Conservation (phyloP, 1,140 invertebrate genomes). For the Diplogasteroides magnus region DNA sequence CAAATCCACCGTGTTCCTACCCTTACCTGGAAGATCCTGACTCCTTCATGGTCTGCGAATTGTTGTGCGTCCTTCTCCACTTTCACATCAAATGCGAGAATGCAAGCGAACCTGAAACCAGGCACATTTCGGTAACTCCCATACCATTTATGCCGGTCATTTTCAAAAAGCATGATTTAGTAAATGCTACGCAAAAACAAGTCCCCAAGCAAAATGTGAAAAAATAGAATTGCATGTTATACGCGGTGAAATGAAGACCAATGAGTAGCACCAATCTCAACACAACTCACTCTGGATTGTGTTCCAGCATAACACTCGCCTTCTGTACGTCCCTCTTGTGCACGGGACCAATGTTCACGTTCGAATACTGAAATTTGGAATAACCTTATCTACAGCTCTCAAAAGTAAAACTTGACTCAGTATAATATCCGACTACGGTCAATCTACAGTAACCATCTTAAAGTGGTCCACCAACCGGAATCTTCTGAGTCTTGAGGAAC, state of each 20-base stretch:
- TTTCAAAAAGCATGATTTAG: no score
- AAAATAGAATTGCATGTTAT: no score
- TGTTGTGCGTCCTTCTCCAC: slow-evolving; percentile 95
- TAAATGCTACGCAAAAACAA: no score
- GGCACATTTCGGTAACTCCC: neutral
- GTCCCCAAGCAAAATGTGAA: neutral
- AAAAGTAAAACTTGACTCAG: neutral
- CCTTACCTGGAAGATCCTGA: slow-evolving; percentile 75
- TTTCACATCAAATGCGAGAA: slow-evolving; percentile 98
- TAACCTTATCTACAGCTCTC: no score
- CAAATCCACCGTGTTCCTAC: no score
- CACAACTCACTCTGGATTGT: slow-evolving; percentile 83
- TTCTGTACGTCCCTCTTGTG: slow-evolving; percentile 99
- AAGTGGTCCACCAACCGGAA: slow-evolving; percentile 67
- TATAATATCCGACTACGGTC: neutral
- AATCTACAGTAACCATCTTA: slow-evolving; percentile 56
- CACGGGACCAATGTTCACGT: slow-evolving; percentile 96
- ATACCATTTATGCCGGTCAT: no score
- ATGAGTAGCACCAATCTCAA: no score
- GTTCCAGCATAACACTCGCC: slow-evolving; percentile 96
- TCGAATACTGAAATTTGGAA: slow-evolving; percentile 88
- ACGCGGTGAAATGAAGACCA: slow-evolving; percentile 6
- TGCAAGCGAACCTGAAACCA: slow-evolving; percentile 77
- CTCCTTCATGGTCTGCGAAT: slow-evolving; percentile 83
- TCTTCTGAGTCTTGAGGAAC: slow-evolving; percentile 87